A percentile compares a stretch with the other conserved stretches of the same genome.
These are phyloP conservation scores for Doris montereyensis DNA, from an alignment of 2,888 invertebrate species.

Conservation along the genomic window DNA sequence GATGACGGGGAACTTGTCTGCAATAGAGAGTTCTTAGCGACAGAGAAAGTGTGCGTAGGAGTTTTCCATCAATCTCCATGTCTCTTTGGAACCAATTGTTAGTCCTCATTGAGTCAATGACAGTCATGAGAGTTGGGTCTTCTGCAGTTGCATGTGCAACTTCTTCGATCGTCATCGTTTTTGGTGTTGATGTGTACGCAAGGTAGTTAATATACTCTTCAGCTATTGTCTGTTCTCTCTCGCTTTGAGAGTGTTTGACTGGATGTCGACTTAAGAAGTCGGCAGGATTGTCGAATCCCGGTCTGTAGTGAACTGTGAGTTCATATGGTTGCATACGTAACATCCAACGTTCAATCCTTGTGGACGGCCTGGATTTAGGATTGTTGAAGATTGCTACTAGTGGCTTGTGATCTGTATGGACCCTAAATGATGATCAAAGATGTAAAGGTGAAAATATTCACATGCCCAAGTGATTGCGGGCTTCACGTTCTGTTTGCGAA, in stretches of 20 bases:
- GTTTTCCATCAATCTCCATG: background rate
- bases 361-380: slow-evolving; percentile 42
- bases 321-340: slow-evolving; percentile 50
- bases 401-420: slow-evolving; percentile 53
- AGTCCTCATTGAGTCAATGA: background rate
- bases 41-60: background rate
- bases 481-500: slow-evolving; percentile 42
- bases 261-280: slow-evolving; percentile 53
- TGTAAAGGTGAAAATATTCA: slow-evolving; percentile 48
- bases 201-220: background rate
- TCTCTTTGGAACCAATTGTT: background rate
- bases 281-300: slow-evolving; percentile 52
- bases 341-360: slow-evolving; percentile 50
- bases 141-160: background rate
- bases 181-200: background rate
- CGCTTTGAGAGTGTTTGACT: background rate
- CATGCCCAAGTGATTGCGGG: slow-evolving; percentile 43
- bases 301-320: slow-evolving; percentile 46
- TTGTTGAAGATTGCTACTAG: slow-evolving; percentile 47
- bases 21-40: background rate
- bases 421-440: slow-evolving; percentile 40
- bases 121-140: slow-evolving; percentile 36
- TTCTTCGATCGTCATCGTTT: background rate
- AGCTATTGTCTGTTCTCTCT: slow-evolving; percentile 30
- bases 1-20: background rate